Evolutionary conservation across 2,797 vertebrate species (phyloP), one percentile per base, ranked within the genome.

Genomic region (Hydrocynus forskahlii): DNA sequence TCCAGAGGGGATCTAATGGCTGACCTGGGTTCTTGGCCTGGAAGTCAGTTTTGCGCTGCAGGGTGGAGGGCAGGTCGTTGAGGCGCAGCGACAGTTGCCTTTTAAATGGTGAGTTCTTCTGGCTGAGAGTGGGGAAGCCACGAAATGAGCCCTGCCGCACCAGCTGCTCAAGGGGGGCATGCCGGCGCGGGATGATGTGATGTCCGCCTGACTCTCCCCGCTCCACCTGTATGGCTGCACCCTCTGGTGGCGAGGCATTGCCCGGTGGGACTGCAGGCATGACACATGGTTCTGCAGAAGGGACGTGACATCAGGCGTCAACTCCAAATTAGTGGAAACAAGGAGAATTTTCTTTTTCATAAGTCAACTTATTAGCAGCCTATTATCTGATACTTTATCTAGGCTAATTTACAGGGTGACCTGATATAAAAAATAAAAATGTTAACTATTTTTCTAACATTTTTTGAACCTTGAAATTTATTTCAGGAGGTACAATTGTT

Each of bases 41-140:
- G 87, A 94, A 95, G 90, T 97, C 95, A 0, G 95, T 97, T 90
- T 96, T 96, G 86, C 97, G 95, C 87, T 98, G 97, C 87, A 98
- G 89, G 0, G 96, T 98, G 80, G 97, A 98, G 0, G 97, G 97
- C 86, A 98, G 95, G 89, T 98, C 97, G 1, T 97, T 98, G 84
- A 98, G 95, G 23, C 97, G 93, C 8, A 98, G 93, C 5, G 97
- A 97, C 88, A 98, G 95, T 90, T 98, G 96, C 52, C 97, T 92
- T 89, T 98, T 98, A 86, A 98, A 98, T 25, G 97, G 97, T 0
- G 97, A 98, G 89, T 97, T 98, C 88, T 96, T 97, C 94, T 95
- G 94, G 87, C 96, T 97, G 54, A 98, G 95, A 0, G 96, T 95
- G 0, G 97, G 97, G 86, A 98, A 98, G 29, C 97, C 97, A 0